Conservation (phyloP, 2,113 vertebrate genomes). For the Pelusios castaneus region DNA sequence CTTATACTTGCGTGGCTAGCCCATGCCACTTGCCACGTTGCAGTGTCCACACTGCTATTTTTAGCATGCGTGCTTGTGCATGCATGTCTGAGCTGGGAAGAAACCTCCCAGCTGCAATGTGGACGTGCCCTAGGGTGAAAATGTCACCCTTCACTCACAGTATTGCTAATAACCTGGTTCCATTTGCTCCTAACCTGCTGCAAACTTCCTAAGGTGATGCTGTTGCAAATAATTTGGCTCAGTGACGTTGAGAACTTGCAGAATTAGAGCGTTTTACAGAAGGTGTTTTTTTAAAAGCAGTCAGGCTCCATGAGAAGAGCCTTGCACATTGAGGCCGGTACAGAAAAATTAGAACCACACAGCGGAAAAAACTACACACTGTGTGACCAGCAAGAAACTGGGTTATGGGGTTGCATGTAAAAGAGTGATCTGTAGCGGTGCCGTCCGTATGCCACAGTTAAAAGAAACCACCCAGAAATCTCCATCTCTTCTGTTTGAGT, state of each 20-base stretch:
- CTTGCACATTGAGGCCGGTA: neutral
- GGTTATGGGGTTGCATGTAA: neutral
- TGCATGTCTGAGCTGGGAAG: neutral
- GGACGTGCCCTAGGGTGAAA: neutral
- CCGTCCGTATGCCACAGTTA: neutral
- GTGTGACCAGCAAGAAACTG: neutral
- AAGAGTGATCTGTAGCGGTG: neutral
- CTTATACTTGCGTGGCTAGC: too few relatives aligned
- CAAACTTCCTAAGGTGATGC: neutral
- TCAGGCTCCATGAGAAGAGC: neutral
- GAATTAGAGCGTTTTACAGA: neutral
- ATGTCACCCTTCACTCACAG: conserved; percentile 27
- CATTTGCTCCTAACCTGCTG: neutral
- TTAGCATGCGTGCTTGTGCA: neutral
- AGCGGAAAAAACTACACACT: neutral
- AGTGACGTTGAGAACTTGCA: neutral
- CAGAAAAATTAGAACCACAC: neutral
- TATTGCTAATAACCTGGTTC: neutral
- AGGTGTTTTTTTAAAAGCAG: neutral
- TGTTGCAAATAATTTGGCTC: neutral
- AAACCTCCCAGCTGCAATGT: neutral
- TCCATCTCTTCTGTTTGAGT: neutral
- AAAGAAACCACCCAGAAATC: neutral
- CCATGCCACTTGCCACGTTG: neutral
- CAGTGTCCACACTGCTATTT: neutral